Percentiles rank a stretch among this genome's conserved stretches.
These are phyloP conservation scores for Dasypolia templi DNA, from an alignment of 2,888 invertebrate species.

Conservation along the genomic window DNA sequence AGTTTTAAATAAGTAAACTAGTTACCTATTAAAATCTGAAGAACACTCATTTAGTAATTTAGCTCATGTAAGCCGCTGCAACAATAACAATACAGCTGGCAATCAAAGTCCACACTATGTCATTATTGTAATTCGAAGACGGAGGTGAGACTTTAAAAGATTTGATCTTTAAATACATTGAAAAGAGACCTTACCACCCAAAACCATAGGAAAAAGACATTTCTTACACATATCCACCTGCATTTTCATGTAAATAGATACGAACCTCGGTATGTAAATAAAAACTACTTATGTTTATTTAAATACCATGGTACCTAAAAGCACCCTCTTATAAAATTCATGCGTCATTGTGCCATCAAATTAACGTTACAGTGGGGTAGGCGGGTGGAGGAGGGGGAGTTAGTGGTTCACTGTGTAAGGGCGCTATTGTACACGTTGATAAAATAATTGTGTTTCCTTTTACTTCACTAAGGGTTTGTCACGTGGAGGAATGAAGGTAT, in stretches of 20 bases:
- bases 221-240: neutral
- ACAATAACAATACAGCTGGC: too few relatives aligned
- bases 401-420: constrained; percentile 35
- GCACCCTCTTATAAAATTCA: constrained; percentile 31
- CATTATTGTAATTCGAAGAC: too few relatives aligned
- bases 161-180: too few relatives aligned
- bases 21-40: neutral
- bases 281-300: too few relatives aligned
- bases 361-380: constrained; percentile 35
- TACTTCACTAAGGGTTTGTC: neutral
- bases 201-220: neutral
- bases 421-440: constrained; percentile 41
- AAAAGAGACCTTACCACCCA: neutral
- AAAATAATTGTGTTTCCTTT: constrained; percentile 5
- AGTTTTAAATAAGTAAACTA: neutral
- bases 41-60: neutral
- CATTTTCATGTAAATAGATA: neutral
- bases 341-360: constrained; percentile 61
- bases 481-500: neutral
- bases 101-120: too few relatives aligned
- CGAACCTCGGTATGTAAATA: neutral
- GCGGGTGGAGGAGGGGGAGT: neutral
- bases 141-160: too few relatives aligned
- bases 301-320: constrained; percentile 22
- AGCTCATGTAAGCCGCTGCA: neutral